Base-by-base conservation (phyloP, 2,113 vertebrate genomes). In the Hippocampus abdominalis region DNA sequence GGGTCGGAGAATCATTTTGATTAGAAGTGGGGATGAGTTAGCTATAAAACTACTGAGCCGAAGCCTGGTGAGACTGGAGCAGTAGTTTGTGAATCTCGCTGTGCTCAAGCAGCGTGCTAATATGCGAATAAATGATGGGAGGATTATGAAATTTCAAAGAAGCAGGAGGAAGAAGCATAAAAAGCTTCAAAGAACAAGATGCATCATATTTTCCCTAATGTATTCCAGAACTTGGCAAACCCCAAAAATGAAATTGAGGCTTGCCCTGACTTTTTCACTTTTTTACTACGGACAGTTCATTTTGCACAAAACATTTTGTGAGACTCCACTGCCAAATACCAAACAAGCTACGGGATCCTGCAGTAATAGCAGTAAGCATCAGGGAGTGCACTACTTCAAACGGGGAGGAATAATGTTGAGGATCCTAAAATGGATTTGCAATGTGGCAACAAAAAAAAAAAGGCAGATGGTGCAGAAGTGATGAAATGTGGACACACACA, bases 381-480 rank as follows among this genome's bases (percentile, higher is more conserved):
- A 79, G 86, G 86, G 84, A 79, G 84, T 83, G 81, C 75, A 77
- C 82, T 80, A 84, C 79, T 87, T 82, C 84, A 72, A 72, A 69
- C 40, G 74, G 75, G 73, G 54, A 78, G 81, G 81, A 81, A 84
- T 83, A 82, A 89, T 84, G 86, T 83, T 81, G 65, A 83, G 78
- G 75, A 82, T 86, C 83, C 84, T 79, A 83, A 76, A 86, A 89
- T 90, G 88, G 86, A 90, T 88, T 88, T 87, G 88, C 84, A 87
- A 83, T 83, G 85, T 84, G 76, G 84, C 81, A 77, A 89, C 23
- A 36, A 36, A 42, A 48, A 48, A 46, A 78, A 75, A 77, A 81
- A 85, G 85, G 85, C 88, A 92, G 89, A 91, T 90, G 86, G 89
- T 71, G 68, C 68, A 70, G 57, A 60, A 60, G 57, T 32, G 25